Evolutionary conservation across 2,888 invertebrate species (phyloP).

Genomic region (Danaus chrysippus): DNA sequence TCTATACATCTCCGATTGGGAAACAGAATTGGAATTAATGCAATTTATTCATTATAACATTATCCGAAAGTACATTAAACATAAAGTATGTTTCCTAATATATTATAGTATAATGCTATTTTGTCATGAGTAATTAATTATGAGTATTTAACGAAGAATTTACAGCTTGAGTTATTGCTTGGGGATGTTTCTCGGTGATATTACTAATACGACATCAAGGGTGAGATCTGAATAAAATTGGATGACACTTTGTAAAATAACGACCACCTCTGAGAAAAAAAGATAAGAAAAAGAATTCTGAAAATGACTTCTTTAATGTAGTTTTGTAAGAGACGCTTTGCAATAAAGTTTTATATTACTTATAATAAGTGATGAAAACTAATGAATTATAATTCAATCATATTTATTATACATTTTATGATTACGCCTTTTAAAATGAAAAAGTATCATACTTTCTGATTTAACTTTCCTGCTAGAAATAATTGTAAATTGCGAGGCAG

Average conservation of each 20-base stretch:
- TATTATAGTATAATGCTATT: background rate
- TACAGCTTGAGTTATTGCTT: background rate
- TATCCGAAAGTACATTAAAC: slow-evolving; percentile 13
- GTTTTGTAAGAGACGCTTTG: too few species aligned
- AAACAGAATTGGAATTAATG: slow-evolving; percentile 28
- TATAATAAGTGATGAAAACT: too few species aligned
- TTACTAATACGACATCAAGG: slow-evolving; percentile 33
- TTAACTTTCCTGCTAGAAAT: background rate
- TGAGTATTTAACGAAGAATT: background rate
- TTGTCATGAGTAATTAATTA: background rate
- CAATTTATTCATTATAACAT: slow-evolving; percentile 23
- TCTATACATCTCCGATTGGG: slow-evolving; percentile 34
- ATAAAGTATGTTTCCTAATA: slow-evolving; percentile 9
- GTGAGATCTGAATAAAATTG: slow-evolving; percentile 34
- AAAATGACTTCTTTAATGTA: too few species aligned
- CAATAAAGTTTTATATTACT: too few species aligned
- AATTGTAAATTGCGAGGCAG: slow-evolving; percentile 42
- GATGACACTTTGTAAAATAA: slow-evolving; percentile 66
- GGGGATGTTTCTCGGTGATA: slow-evolving; percentile 31
- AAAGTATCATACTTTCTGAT: slow-evolving; percentile 40
- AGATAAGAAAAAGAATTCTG: too few species aligned
- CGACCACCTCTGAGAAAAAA: slow-evolving; percentile 39
- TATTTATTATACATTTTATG: too few species aligned
- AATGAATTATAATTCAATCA: too few species aligned
- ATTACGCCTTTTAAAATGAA: slow-evolving; percentile 3